These are phyloP conservation scores for Dascyllus trimaculatus DNA, from an alignment of 2,113 vertebrate genomes.

Conservation along the genomic window DNA sequence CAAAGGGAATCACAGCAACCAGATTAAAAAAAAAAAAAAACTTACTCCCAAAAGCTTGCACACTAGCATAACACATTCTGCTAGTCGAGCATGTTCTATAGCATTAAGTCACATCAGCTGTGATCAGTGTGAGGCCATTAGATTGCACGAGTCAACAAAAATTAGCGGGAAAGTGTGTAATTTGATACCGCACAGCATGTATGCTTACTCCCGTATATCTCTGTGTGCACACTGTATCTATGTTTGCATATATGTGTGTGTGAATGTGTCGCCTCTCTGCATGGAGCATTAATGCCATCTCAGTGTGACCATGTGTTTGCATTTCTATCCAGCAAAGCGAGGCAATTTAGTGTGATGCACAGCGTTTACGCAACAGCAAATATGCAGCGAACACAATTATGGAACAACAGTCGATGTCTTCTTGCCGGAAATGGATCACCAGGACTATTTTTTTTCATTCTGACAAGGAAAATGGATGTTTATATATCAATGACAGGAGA, in stretches of 20 bases:
- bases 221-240: constrained; percentile 17
- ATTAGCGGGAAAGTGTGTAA: constrained; percentile 49
- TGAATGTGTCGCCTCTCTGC: constrained; percentile 36
- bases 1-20: constrained; percentile 27
- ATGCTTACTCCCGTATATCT: constrained; percentile 24
- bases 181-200: constrained; percentile 49
- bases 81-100: constrained; percentile 8
- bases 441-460: constrained; percentile 18
- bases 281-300: constrained; percentile 27
- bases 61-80: not conserved
- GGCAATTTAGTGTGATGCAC: constrained; percentile 47
- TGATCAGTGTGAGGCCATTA: constrained; percentile 32
- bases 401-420: constrained; percentile 24
- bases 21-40: no score
- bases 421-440: constrained; percentile 28
- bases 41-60: not conserved
- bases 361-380: constrained; percentile 40
- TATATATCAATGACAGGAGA: constrained; percentile 8
- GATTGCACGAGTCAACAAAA: constrained; percentile 42
- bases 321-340: constrained; percentile 49
- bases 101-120: constrained; percentile 35
- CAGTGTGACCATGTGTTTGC: constrained; percentile 52
- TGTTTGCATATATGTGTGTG: constrained; percentile 8
- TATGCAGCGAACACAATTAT: constrained; percentile 25
- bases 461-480: constrained; percentile 29